A percentile compares a stretch with the other conserved stretches of the same genome.
phyloP scores from a whole-genome alignment of 2,888 invertebrate genomes.

The Zygothrica quintamaculata region DNA sequence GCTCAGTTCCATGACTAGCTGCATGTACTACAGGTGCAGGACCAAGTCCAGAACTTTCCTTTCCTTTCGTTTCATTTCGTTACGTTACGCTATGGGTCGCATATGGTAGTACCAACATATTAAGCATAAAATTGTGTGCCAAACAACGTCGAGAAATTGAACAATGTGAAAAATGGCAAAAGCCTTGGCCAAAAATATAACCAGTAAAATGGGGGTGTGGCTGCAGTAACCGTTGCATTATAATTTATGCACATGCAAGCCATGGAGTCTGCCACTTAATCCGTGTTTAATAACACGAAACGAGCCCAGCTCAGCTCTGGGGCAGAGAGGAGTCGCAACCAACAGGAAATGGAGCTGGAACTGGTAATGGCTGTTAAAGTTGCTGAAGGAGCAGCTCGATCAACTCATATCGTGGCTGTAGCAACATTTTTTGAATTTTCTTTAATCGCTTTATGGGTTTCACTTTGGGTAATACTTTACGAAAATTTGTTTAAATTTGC shows the following conservation, averaged over 20 bases:
- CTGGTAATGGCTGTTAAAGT: too few relatives aligned
- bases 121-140: constrained; percentile 78
- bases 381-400: constrained; percentile 33
- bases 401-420: constrained; percentile 27
- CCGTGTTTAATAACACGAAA: constrained; percentile 79
- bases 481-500: constrained; percentile 43
- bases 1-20: constrained; percentile 36
- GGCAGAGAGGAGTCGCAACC: neutral
- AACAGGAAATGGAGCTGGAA: neutral
- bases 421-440: constrained; percentile 27
- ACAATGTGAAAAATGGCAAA: constrained; percentile 57
- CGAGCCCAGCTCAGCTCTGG: constrained; percentile 35
- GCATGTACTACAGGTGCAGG: constrained; percentile 2
- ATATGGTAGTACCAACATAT: constrained; percentile 70
- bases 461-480: constrained; percentile 41
- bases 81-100: constrained; percentile 26
- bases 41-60: neutral
- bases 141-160: constrained; percentile 72
- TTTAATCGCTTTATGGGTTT: constrained; percentile 58
- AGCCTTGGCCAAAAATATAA: constrained; percentile 18
- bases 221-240: constrained; percentile 63
- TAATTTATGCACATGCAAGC: constrained; percentile 80
- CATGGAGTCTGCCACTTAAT: constrained; percentile 79
- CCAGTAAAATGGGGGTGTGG: constrained; percentile 43
- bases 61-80: too few relatives aligned